phyloP scores from a whole-genome alignment of 2,888 invertebrate species.

The Carabus problematicus region DNA sequence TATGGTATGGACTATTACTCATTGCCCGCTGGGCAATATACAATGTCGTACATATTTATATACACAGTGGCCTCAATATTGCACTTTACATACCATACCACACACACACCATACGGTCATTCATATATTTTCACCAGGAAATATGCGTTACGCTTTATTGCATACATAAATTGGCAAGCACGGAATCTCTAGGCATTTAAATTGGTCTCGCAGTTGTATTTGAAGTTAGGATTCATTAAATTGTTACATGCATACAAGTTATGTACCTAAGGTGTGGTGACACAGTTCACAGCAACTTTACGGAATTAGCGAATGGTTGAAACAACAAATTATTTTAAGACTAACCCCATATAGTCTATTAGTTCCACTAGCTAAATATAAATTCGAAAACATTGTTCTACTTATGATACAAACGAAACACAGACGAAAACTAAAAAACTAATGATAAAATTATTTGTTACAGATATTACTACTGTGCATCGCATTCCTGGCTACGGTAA shows the following conservation, averaged over 20 bases:
- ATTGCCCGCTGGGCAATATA: constrained; percentile 7
- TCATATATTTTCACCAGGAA: constrained; percentile 3
- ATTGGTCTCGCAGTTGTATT: background rate
- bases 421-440: constrained; percentile 22
- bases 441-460: constrained; percentile 45
- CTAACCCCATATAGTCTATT: constrained; percentile 24
- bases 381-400: no score
- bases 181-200: background rate
- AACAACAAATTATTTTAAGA: constrained; percentile 44
- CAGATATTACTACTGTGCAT: constrained; percentile 60
- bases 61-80: constrained; percentile 11
- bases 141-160: background rate
- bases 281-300: no score
- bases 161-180: background rate
- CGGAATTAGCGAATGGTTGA: no score
- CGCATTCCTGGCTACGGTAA: constrained; percentile 59
- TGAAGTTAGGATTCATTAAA: no score
- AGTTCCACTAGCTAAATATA: background rate
- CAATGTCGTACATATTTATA: constrained; percentile 2
- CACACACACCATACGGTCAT: background rate
- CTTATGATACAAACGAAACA: constrained; percentile 10
- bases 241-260: no score
- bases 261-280: no score
- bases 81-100: background rate
- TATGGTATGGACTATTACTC: background rate